Conservation (phyloP, 2,888 invertebrate species). For the Tubulanus polymorphus region DNA sequence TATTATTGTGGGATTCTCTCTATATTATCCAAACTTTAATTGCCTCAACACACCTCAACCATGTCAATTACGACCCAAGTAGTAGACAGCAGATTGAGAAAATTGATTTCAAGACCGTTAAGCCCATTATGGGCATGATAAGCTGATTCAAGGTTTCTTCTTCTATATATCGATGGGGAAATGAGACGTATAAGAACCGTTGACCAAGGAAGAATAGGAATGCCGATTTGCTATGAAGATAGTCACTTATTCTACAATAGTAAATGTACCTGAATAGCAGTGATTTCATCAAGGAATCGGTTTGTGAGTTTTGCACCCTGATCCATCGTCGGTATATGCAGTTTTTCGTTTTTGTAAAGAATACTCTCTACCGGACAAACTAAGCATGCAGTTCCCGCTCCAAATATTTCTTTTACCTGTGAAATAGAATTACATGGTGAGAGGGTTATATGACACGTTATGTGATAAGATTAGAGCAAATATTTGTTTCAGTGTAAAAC, state of each 20-base stretch:
- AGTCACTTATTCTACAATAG: not conserved
- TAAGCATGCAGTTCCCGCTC: slow-evolving; percentile 95
- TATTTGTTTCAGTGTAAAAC: not conserved
- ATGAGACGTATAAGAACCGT: too few relatives aligned
- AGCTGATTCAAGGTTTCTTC: too few relatives aligned
- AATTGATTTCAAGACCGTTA: not conserved
- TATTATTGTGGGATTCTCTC: too few relatives aligned
- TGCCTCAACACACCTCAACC: too few relatives aligned
- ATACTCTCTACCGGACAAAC: slow-evolving; percentile 88
- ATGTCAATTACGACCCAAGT: too few relatives aligned
- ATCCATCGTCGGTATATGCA: slow-evolving; percentile 58
- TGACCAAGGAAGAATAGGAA: too few relatives aligned
- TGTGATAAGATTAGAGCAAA: not conserved
- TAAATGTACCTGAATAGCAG: slow-evolving; percentile 70
- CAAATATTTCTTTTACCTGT: slow-evolving; percentile 92
- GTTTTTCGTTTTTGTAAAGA: slow-evolving; percentile 64
- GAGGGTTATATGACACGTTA: not conserved
- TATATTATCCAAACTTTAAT: too few relatives aligned
- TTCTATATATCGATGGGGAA: too few relatives aligned
- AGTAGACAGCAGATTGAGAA: not conserved
- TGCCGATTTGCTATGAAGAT: not conserved
- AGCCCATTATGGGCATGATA: too few relatives aligned
- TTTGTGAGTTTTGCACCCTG: slow-evolving; percentile 70
- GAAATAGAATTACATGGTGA: too few relatives aligned
- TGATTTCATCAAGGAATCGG: slow-evolving; percentile 70